These are phyloP conservation scores for Lypha dubia DNA, from an alignment of 2,888 invertebrate genomes.

Conservation along the genomic window DNA sequence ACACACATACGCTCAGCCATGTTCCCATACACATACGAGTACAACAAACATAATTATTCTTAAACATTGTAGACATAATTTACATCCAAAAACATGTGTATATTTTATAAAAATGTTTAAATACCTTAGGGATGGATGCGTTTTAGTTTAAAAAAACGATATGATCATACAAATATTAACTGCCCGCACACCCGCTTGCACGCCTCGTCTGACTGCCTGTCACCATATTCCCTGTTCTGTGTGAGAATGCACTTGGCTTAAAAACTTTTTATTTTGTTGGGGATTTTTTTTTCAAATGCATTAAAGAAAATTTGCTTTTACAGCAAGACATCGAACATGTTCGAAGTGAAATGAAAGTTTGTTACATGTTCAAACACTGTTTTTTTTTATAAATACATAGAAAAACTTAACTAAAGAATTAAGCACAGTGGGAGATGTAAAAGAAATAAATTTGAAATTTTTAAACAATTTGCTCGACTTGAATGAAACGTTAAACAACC, in stretches of 20 bases:
- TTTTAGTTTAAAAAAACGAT: constrained; percentile 31
- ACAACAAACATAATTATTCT: not conserved
- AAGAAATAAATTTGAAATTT: no score
- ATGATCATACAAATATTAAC: constrained; percentile 5
- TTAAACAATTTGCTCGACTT: no score
- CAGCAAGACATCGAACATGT: constrained; percentile 45
- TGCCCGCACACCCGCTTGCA: not conserved
- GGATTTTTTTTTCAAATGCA: not conserved
- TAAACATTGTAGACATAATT: not conserved
- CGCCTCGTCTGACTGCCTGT: not conserved
- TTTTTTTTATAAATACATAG: not conserved
- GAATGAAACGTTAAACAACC: no score
- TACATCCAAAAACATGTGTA: constrained; percentile 22
- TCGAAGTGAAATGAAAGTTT: constrained; percentile 53
- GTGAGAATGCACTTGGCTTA: constrained; percentile 62
- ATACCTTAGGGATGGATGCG: constrained; percentile 51
- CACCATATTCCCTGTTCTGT: constrained; percentile 5
- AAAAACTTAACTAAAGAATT: not conserved
- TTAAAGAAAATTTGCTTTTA: constrained; percentile 22
- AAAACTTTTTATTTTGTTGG: constrained; percentile 30
- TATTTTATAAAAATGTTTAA: constrained; percentile 14
- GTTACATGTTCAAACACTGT: constrained; percentile 31
- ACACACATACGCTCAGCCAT: no score
- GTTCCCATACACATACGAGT: not conserved
- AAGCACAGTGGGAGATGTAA: no score